These are phyloP conservation scores for Esox lucius DNA, from an alignment of 2,797 vertebrate genomes.

Conservation along the genomic window DNA sequence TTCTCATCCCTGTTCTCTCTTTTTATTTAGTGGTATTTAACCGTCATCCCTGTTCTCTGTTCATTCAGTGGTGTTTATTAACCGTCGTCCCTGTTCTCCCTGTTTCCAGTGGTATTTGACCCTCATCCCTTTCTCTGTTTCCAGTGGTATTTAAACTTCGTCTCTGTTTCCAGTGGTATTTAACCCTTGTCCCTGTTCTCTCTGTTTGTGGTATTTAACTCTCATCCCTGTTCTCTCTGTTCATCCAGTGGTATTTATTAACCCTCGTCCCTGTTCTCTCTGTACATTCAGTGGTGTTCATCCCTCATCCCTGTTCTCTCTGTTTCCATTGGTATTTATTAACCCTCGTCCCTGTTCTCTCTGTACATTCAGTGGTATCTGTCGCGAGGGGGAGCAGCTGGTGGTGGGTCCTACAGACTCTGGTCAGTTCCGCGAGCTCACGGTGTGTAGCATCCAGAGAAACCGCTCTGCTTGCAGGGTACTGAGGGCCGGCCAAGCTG, in stretches of 20 bases:
- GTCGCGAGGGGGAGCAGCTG: slow-evolving; percentile 92
- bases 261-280: neutral
- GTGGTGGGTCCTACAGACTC: slow-evolving; percentile 93
- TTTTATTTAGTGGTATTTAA: neutral
- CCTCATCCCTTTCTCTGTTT: neutral
- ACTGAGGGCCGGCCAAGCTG: slow-evolving; percentile 93
- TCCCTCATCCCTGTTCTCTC: neutral
- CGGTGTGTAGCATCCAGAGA: slow-evolving; percentile 93
- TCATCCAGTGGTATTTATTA: slow-evolving; percentile 82
- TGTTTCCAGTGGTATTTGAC: neutral
- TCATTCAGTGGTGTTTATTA: too few relatives aligned
- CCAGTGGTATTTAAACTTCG: neutral
- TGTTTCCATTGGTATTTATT: slow-evolving; percentile 83
- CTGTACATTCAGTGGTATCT: slow-evolving; percentile 84
- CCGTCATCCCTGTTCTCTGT: neutral
- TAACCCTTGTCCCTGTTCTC: slow-evolving; percentile 16
- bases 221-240: neutral
- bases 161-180: neutral
- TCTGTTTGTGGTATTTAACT: neutral
- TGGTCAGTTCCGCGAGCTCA: slow-evolving; percentile 87
- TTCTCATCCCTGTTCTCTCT: neutral
- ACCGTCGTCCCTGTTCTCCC: neutral
- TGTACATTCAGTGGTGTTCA: slow-evolving; percentile 72
- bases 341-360: neutral
- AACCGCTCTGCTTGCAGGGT: slow-evolving; percentile 94